Evolutionary conservation across 2,888 invertebrate genomes (phyloP), one percentile per base, ranked within the genome.

Genomic region (Apamea crenata): DNA sequence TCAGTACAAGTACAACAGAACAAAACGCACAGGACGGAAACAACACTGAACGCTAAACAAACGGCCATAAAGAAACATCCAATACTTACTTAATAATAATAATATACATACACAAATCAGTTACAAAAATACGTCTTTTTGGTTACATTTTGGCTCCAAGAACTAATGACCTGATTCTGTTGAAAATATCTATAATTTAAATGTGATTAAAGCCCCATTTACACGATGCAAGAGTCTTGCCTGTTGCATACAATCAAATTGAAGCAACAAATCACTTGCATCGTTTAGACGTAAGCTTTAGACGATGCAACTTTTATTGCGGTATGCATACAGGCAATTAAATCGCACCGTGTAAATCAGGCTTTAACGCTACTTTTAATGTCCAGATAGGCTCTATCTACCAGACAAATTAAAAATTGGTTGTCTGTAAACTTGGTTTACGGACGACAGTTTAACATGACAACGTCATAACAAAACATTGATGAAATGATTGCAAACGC

Each of bases 21-120:
- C 88, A 78, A 85, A 92, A 92, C 86, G 84, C 90, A 90, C 91
- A 91, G 96, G 96, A 96, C 96, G 96, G 96, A 95, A 92, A 94
- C 93, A 91, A 93, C 91, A 91, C 88, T 88, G 80, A 92, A 88
- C 89, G 87, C 80, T 82, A 88, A 89, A 83, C 74, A 89, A 90
- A 82, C 72, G 63, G 66, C 74, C 67, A 68, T 72, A 88, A 88
- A 85, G 83, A 88, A 87, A 88, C 81, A 84, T 80, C 18, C 83
- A 88, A 85, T 86, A 81, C 85, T 87, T 86, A 83, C 29, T 83
- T 47, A 50, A 82, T 69, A 66, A 82, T 67, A 66, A 80, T 59
- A 77, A 67, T 36, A 77, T 72, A 88, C 85, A 87, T 85, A 90
- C 87, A 91, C 87, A 87, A 92, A 90, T 85, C 84, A 90, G 91